Evolutionary conservation across 53 echinoderm and acorn worm species (phyloP).

Genomic region (Crossaster papposus): DNA sequence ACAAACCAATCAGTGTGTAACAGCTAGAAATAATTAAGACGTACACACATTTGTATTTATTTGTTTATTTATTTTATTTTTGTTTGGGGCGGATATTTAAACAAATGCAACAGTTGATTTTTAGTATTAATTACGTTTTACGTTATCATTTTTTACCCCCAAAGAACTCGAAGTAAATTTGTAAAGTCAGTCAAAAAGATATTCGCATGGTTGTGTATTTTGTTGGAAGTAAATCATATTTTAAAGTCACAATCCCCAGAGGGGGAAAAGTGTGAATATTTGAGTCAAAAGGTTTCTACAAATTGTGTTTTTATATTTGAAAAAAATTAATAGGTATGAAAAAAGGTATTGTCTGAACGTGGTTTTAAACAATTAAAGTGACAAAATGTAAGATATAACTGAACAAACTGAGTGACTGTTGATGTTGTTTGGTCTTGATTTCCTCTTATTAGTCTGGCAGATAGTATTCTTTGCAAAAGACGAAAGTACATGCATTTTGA

Average conservation of each 20-base stretch:
- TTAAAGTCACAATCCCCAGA: neutral
- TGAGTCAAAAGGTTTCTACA: neutral
- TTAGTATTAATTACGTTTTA: too few relatives aligned
- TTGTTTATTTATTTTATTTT: too few relatives aligned
- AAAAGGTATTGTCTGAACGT: conserved; percentile 7
- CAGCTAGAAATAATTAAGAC: neutral
- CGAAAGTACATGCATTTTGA: too few relatives aligned
- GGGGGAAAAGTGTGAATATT: conserved; percentile 13
- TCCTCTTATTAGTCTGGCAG: too few relatives aligned
- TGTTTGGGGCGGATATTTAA: too few relatives aligned
- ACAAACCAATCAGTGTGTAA: neutral
- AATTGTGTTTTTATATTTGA: conserved; percentile 1
- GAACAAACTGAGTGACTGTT: neutral
- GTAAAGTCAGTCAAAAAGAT: too few relatives aligned
- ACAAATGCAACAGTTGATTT: too few relatives aligned
- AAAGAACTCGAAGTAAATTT: too few relatives aligned
- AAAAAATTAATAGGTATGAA: conserved; percentile 2
- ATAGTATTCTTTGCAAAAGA: too few relatives aligned
- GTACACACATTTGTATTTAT: too few relatives aligned
- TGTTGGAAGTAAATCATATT: neutral
- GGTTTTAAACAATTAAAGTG: neutral
- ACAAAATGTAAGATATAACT: neutral
- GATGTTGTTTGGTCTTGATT: neutral
- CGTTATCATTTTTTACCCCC: too few relatives aligned
- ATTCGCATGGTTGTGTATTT: neutral